These are phyloP conservation scores for Acipenser ruthenus DNA, from an alignment of 2,797 vertebrate genomes.

Conservation along the genomic window DNA sequence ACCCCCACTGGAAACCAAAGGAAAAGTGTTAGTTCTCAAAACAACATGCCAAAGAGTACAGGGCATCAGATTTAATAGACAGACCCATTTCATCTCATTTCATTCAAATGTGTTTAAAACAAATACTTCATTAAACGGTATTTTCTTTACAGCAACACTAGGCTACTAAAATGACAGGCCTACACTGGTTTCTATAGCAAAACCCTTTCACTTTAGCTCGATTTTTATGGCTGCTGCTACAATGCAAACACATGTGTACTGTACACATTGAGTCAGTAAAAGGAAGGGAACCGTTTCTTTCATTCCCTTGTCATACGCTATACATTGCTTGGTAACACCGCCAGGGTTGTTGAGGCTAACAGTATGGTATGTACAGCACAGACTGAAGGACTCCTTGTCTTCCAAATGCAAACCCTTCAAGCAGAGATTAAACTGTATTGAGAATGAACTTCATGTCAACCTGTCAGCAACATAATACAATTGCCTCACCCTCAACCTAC, in stretches of 20 bases:
- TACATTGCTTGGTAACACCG: too few relatives aligned
- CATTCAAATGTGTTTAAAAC: neutral
- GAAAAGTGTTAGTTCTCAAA: neutral
- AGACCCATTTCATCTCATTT: slow-evolving; percentile 2
- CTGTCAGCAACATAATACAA: too few relatives aligned
- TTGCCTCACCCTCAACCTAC: too few relatives aligned
- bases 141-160: neutral
- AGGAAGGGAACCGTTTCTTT: neutral
- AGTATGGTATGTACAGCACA: too few relatives aligned
- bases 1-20: too few relatives aligned
- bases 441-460: too few relatives aligned
- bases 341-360: too few relatives aligned
- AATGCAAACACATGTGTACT: neutral
- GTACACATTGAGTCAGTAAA: neutral
- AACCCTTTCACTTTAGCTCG: neutral
- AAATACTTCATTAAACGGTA: neutral
- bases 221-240: neutral
- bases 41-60: neutral
- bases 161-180: slow-evolving; percentile 2
- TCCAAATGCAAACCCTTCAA: too few relatives aligned
- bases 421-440: too few relatives aligned
- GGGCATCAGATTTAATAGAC: neutral
- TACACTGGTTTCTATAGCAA: neutral
- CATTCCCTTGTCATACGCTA: too few relatives aligned
- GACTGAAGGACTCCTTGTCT: too few relatives aligned